These are phyloP conservation scores for Strigamia crassipes DNA, from an alignment of 2,888 invertebrate genomes.

Conservation along the genomic window DNA sequence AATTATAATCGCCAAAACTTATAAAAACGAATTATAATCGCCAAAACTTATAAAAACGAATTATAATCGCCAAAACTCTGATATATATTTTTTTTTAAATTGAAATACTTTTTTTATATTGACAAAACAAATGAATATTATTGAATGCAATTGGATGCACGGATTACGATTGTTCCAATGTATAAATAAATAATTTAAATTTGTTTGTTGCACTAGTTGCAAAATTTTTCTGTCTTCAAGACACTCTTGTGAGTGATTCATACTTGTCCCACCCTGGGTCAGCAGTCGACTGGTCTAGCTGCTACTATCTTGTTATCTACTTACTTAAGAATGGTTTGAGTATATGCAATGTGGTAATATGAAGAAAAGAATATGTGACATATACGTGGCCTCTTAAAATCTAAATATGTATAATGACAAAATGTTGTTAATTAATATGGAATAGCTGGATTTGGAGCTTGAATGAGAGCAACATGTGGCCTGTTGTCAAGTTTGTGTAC, in stretches of 20 bases:
- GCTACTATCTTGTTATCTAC: constrained; percentile 31
- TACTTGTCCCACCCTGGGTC: constrained; percentile 25
- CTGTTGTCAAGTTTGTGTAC: constrained; percentile 43
- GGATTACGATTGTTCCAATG: not conserved
- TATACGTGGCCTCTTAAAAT: not conserved
- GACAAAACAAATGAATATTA: no score
- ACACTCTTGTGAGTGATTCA: constrained; percentile 30
- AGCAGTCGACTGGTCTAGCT: constrained; percentile 8
- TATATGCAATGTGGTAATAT: constrained; percentile 20
- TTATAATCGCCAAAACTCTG: no score
- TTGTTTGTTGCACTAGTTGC: constrained; percentile 3
- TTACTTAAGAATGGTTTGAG: constrained; percentile 37
- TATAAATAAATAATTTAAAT: not conserved
- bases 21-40: no score
- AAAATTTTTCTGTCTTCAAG: not conserved
- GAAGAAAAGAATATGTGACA: not conserved
- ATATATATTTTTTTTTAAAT: no score
- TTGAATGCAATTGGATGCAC: not conserved
- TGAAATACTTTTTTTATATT: no score
- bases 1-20: no score
- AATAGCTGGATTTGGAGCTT: not conserved
- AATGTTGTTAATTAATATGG: not conserved
- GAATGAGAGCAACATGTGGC: constrained; percentile 20
- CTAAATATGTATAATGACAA: not conserved
- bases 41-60: no score